Conservation (phyloP, 2,797 vertebrate species). For the Falco peregrinus region DNA sequence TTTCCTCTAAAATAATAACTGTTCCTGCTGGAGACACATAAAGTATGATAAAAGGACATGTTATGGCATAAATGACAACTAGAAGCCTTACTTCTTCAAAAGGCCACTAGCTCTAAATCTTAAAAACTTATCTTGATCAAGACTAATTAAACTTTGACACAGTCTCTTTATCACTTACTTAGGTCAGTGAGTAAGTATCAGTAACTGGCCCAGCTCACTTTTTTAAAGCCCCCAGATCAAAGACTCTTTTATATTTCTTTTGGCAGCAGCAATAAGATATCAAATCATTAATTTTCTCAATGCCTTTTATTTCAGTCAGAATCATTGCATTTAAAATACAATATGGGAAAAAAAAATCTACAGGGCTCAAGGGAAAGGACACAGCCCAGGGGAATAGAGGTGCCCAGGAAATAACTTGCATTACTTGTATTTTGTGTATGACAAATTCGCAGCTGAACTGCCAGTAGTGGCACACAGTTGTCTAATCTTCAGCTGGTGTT, state of each 20-base stretch:
- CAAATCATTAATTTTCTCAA: conserved; percentile 34
- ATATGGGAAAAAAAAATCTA: background rate
- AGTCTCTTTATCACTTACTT: conserved; percentile 35
- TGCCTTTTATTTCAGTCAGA: conserved; percentile 15
- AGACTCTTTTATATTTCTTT: conserved; percentile 37
- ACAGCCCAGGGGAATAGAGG: background rate
- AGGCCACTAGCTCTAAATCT: conserved; percentile 42
- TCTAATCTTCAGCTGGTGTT: background rate
- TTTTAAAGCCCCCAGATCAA: conserved; percentile 56
- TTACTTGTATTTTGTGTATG: background rate
- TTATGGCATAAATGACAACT: conserved; percentile 46
- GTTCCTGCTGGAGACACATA: background rate
- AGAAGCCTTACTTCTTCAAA: conserved; percentile 54
- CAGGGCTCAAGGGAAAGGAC: background rate
- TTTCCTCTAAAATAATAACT: conserved; percentile 41
- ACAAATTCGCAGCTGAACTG: background rate
- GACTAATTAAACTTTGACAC: conserved; percentile 63
- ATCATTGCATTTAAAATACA: background rate
- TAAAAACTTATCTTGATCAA: conserved; percentile 57
- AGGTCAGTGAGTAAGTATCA: conserved; percentile 43
- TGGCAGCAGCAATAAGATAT: conserved; percentile 13
- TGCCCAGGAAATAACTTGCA: background rate
- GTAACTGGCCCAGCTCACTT: conserved; percentile 35
- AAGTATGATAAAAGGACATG: conserved; percentile 43
- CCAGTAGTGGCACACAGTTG: background rate